Evolutionary conservation across 2,888 invertebrate genomes (phyloP), one percentile per base, ranked within the genome.

Genomic region (Cephus pygmeus): DNA sequence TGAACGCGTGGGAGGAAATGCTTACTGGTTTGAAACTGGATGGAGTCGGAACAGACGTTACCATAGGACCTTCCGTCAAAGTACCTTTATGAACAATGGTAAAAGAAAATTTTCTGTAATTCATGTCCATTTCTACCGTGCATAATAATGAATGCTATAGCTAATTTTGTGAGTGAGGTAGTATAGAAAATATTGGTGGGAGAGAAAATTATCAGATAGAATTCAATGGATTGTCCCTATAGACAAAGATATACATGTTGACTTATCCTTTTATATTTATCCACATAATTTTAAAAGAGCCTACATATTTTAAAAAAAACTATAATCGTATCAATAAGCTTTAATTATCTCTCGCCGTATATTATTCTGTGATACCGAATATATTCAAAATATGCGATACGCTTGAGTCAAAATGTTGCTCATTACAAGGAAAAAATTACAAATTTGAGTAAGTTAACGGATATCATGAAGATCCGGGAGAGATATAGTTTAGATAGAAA

Each of bases 1-100:
- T 93, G 80, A 89, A 90, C 75, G 92, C 93, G n/a, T 94, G 94
- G 94, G 94, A 94, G 84, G 92, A 92, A 82, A 93, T 92, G 69
- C 84, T 91, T n/a, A 84, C 91, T 34, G 86, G 87, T 69, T 82
- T 91, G 9, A 91, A 91, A 80, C 83, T 89, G 56, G 88, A 88
- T 69, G 85, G 84, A 40, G 83, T 86, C 56, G 87, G 87, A 73
- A 79, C 87, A n/a, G 89, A 91, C 33, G 84, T 85, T 69, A 85
- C 80, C 4, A 80, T 84, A 77, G 86, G 85, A 12, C 81, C 87
- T 12, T 76, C 86, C 12, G 82, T 84, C 68, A 87, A 86, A 80
- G 86, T 87, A 83, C 83, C 87, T 11, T 83, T 86, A 82, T 87
- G 84, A 87, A 31, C 31, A 71, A 31, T 23, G 23, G 23, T 56